Base-by-base conservation (phyloP, 2,888 invertebrate genomes). In the Aproaerema taeniolella region DNA sequence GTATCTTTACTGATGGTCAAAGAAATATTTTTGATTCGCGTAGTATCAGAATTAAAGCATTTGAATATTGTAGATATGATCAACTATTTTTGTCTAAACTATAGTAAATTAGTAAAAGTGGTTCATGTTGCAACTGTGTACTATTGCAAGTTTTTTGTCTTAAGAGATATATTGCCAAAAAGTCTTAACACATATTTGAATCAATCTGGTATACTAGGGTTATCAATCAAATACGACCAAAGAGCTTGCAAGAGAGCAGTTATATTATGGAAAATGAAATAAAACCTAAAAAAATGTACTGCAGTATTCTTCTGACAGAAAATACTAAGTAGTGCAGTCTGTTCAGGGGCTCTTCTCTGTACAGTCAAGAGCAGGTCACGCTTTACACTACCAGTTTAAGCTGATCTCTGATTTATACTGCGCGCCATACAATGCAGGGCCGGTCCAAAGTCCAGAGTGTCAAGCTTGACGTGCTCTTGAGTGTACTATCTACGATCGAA, bases 71-170 rank as follows among this genome's bases (percentile, higher is more conserved):
- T 38, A 47, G 35, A 31, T 33, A 37, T 41, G 24, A 43, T 46
- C 49, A 50, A 61, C 59, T 66, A 67, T 62, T 66, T 67, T 67
- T 64, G 54, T 62, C 56, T 59, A 61, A 38, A 30, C 15, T 8
- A 20, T 20, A 20, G n/a, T n/a, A n/a, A 9, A 26, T 26, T 3
- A 26, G 2, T 5, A 26, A 26, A 26, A n/a, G 5, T 9, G n/a
- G n/a, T n/a, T 26, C 26, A n/a, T n/a, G 26, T 26, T n/a, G n/a
- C 20, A 20, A 4, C 20, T 20, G 4, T 20, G 8, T 8, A 8
- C 20, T 20, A 8, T 8, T 20, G 20, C 8, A 20, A 20, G 20
- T 20, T 20, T 20, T 6, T 20, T 20, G 8, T 4, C 8, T 6
- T 8, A 20, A 20, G 8, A 20, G 4, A 20, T 6, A 8, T 20